Conservation (phyloP, 2,113 vertebrate species). For the Cinclus mexicanus region DNA sequence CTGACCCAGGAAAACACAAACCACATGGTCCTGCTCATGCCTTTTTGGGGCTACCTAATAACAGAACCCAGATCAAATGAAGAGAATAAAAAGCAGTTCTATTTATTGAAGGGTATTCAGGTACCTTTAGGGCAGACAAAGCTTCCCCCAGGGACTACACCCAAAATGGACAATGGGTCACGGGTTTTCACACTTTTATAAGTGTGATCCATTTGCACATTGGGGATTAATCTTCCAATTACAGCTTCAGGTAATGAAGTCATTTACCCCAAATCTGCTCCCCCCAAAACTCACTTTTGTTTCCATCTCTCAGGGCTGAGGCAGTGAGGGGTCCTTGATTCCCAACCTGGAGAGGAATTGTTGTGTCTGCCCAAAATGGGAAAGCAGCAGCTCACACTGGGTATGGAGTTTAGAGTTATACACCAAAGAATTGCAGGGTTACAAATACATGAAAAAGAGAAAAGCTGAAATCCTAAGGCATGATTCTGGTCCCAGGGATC, state of each 20-base stretch:
- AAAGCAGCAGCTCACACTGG: neutral
- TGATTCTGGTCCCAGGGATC: neutral
- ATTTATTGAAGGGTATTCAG: neutral
- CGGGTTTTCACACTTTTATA: fast-evolving
- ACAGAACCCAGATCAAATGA: neutral
- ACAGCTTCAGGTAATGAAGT: neutral
- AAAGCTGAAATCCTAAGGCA: neutral
- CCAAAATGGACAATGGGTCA: neutral
- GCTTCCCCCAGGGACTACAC: neutral
- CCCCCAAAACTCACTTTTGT: neutral
- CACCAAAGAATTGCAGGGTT: neutral
- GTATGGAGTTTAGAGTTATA: neutral
- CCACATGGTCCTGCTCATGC: fast-evolving
- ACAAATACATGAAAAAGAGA: neutral
- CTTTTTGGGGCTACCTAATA: neutral
- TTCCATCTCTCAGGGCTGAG: neutral
- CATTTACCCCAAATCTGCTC: neutral
- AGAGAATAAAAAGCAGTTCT: neutral
- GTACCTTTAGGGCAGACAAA: fast-evolving
- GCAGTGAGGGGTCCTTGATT: neutral
- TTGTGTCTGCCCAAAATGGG: neutral
- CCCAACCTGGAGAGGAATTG: neutral
- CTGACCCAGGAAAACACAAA: neutral
- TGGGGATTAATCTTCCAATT: neutral
- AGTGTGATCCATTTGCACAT: neutral